Percentiles rank a stretch among this genome's conserved stretches.
Conservation (phyloP, 2,888 invertebrate species). For the Caenorhabditis becei region DNA sequence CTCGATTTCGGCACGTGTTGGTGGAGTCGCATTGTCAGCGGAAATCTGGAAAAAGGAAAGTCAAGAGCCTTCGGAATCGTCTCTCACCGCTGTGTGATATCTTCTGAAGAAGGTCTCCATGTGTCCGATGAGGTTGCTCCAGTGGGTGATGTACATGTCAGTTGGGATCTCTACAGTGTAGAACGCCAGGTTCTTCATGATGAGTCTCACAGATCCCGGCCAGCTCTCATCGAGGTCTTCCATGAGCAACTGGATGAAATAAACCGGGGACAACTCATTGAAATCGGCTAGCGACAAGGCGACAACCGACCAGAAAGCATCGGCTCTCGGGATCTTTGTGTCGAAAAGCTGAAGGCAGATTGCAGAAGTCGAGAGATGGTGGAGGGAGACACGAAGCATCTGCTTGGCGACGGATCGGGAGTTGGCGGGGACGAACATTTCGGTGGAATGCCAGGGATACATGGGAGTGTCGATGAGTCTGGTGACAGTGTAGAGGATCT, state of each 20-base stretch:
- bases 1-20: constrained; percentile 80
- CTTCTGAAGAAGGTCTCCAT: constrained; percentile 90
- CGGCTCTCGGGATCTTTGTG: constrained; percentile 70
- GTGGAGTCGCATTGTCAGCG: constrained; percentile 61
- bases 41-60: constrained; percentile 67
- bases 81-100: constrained; percentile 76
- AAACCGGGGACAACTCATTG: constrained; percentile 94
- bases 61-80: too few species aligned
- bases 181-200: constrained; percentile 92
- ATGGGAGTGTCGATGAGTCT: constrained; percentile 79
- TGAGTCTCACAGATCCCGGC: constrained; percentile 88
- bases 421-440: constrained; percentile 92
- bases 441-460: constrained; percentile 80
- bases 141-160: constrained; percentile 88
- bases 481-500: constrained; percentile 91
- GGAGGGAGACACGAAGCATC: constrained; percentile 95
- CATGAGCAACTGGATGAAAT: constrained; percentile 92
- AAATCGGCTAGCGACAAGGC: constrained; percentile 95
- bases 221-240: constrained; percentile 90
- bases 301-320: constrained; percentile 91
- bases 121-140: constrained; percentile 90
- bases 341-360: constrained; percentile 91
- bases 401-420: constrained; percentile 96
- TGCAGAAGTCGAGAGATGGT: constrained; percentile 95
- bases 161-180: constrained; percentile 89